Percentiles rank a stretch among this genome's conserved stretches.
Evolutionary conservation across 1,140 invertebrate species (phyloP).

Genomic region (Hermetia illucens): DNA sequence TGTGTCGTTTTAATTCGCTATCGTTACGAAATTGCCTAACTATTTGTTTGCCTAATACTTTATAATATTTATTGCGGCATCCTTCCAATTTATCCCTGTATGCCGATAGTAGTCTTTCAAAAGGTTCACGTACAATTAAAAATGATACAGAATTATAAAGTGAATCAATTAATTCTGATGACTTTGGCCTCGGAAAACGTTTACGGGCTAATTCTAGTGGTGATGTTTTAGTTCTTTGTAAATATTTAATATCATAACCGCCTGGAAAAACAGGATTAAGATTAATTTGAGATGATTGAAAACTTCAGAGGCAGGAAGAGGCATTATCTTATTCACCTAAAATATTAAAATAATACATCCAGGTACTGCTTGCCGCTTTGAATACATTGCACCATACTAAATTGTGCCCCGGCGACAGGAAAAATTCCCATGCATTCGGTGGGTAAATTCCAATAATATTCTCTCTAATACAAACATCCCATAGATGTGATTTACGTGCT

Average conservation of each 20-base stretch:
- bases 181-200: slow-evolving; percentile 42
- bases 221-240: slow-evolving; percentile 37
- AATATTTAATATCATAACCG: slow-evolving; percentile 42
- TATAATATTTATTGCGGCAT: slow-evolving; percentile 50
- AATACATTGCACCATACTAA: slow-evolving; percentile 67
- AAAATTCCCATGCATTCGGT: slow-evolving; percentile 57
- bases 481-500: slow-evolving; percentile 14
- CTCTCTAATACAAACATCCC: slow-evolving; percentile 16
- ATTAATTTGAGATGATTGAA: slow-evolving; percentile 10
- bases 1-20: slow-evolving; percentile 16
- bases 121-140: slow-evolving; percentile 78
- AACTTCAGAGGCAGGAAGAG: slow-evolving; percentile 12
- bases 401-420: slow-evolving; percentile 51
- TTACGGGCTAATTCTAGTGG: slow-evolving; percentile 43
- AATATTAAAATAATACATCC: slow-evolving; percentile 69
- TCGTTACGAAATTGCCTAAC: slow-evolving; percentile 36
- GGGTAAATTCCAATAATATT: slow-evolving; percentile 22
- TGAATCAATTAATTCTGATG: slow-evolving; percentile 37
- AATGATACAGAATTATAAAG: slow-evolving; percentile 47
- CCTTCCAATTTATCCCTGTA: slow-evolving; percentile 80
- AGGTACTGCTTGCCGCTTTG: slow-evolving; percentile 63
- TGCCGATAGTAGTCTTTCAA: slow-evolving; percentile 77
- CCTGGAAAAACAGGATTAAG: slow-evolving; percentile 24
- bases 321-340: slow-evolving; percentile 32
- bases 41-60: slow-evolving; percentile 49